phyloP scores from a whole-genome alignment of 2,888 invertebrate genomes.

The Yponomeuta plumbellus region DNA sequence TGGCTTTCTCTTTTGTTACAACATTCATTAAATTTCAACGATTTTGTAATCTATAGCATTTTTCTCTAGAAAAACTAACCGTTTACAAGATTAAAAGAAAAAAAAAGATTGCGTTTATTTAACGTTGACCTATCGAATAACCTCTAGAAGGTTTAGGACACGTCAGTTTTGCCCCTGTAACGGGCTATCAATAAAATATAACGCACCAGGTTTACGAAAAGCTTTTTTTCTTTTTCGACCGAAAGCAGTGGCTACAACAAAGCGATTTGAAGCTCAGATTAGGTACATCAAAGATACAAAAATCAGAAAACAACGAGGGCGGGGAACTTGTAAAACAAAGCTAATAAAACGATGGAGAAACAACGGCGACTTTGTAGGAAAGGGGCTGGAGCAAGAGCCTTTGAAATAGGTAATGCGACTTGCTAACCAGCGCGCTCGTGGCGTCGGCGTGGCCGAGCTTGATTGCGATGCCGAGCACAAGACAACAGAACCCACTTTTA shows the following conservation, averaged over 20 bases:
- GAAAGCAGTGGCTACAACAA: slow-evolving; percentile 4
- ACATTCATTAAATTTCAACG: no score
- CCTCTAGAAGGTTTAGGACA: no score
- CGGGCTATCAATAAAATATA: not conserved
- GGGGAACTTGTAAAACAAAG: slow-evolving; percentile 55
- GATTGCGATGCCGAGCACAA: slow-evolving; percentile 16
- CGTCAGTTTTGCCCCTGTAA: not conserved
- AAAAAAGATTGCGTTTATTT: no score
- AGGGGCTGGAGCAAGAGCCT: slow-evolving; percentile 46
- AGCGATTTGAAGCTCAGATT: slow-evolving; percentile 11
- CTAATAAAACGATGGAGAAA: slow-evolving; percentile 60
- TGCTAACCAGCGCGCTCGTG: slow-evolving; percentile 9
- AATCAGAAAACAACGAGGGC: slow-evolving; percentile 38
- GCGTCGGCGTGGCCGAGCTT: slow-evolving; percentile 6
- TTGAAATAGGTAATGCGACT: slow-evolving; percentile 51
- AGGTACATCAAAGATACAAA: slow-evolving; percentile 49
- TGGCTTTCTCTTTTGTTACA: no score
- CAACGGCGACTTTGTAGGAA: slow-evolving; percentile 54
- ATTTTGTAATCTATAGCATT: no score
- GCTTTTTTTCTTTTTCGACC: not conserved
- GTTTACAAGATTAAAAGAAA: no score
- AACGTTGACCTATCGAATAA: no score
- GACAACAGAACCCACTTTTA: slow-evolving; percentile 15
- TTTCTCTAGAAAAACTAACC: no score
- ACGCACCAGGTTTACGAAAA: not conserved